A percentile compares a stretch with the other conserved stretches of the same genome.
Evolutionary conservation across 2,113 vertebrate species (phyloP).

Genomic region (Ictalurus punctatus): DNA sequence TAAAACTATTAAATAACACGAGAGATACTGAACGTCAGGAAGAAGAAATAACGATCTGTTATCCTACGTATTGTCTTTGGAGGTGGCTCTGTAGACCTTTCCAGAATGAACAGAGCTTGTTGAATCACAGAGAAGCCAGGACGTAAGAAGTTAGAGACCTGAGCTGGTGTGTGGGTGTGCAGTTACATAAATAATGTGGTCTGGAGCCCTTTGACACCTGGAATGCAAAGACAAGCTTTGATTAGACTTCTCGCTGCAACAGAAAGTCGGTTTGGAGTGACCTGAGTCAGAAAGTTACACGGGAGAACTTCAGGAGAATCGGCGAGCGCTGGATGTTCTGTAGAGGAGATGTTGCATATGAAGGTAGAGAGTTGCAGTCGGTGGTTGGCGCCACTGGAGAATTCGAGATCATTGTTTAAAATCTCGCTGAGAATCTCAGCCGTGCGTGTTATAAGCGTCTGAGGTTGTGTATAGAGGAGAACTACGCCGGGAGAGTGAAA

Average conservation of each 20-base stretch:
- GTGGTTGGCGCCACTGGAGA: neutral
- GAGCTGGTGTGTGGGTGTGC: neutral
- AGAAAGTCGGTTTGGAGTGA: neutral
- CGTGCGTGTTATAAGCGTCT: too few relatives aligned
- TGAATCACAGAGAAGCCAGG: neutral
- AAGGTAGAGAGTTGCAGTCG: neutral
- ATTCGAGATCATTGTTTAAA: neutral
- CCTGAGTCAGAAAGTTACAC: neutral
- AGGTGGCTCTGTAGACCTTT: neutral
- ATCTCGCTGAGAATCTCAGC: neutral
- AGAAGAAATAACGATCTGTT: neutral
- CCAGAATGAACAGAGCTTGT: too few relatives aligned
- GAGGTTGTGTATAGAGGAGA: too few relatives aligned
- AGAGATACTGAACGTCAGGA: neutral
- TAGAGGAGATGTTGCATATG: neutral
- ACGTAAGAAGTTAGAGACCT: neutral
- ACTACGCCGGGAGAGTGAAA: too few relatives aligned
- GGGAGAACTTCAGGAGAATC: neutral
- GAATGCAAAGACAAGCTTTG: slow-evolving; percentile 1
- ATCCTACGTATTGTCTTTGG: neutral
- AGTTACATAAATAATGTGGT: slow-evolving; percentile 3
- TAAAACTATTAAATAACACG: neutral
- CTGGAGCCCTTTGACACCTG: neutral
- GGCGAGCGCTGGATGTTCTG: neutral
- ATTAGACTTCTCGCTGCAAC: neutral